phyloP scores from a whole-genome alignment of 2,888 invertebrate genomes.

The Sclerodermus sp. region DNA sequence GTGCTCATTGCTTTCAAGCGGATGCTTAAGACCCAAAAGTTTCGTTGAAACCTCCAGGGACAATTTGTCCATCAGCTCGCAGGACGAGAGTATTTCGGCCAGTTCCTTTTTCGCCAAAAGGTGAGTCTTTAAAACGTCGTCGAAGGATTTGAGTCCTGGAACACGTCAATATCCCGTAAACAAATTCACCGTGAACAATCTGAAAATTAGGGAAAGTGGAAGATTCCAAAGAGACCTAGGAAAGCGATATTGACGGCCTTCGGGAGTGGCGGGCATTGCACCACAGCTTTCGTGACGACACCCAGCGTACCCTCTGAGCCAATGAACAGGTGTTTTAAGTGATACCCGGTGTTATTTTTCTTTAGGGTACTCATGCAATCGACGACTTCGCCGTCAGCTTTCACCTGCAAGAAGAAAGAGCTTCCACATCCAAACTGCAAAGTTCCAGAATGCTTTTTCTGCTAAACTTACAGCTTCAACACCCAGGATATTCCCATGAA shows the following conservation, averaged over 20 bases:
- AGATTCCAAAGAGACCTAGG: slow-evolving; percentile 66
- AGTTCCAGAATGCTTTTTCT: not conserved
- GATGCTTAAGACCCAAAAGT: slow-evolving; percentile 64
- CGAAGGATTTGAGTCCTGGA: slow-evolving; percentile 75
- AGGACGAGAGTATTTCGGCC: slow-evolving; percentile 92
- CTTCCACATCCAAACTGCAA: too few species aligned
- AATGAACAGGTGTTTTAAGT: slow-evolving; percentile 94
- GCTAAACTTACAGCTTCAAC: slow-evolving; percentile 78
- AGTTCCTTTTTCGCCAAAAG: slow-evolving; percentile 73
- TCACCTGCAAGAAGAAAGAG: slow-evolving; percentile 62
- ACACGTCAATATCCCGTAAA: too few species aligned
- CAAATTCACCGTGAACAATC: too few species aligned
- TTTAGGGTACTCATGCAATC: slow-evolving; percentile 84
- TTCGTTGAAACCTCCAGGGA: slow-evolving; percentile 70
- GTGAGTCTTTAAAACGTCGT: slow-evolving; percentile 75
- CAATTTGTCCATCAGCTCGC: slow-evolving; percentile 86
- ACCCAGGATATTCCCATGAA: slow-evolving; percentile 89
- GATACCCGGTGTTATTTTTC: slow-evolving; percentile 98
- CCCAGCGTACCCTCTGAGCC: slow-evolving; percentile 98
- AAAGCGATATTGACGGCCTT: slow-evolving; percentile 84
- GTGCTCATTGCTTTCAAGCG: slow-evolving; percentile 58
- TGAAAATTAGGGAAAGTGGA: slow-evolving; percentile 3
- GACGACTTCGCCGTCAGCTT: slow-evolving; percentile 82
- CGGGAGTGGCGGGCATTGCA: slow-evolving; percentile 86
- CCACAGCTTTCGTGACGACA: slow-evolving; percentile 86